phyloP scores from a whole-genome alignment of 2,113 vertebrate species.

The Gila orcuttii region DNA sequence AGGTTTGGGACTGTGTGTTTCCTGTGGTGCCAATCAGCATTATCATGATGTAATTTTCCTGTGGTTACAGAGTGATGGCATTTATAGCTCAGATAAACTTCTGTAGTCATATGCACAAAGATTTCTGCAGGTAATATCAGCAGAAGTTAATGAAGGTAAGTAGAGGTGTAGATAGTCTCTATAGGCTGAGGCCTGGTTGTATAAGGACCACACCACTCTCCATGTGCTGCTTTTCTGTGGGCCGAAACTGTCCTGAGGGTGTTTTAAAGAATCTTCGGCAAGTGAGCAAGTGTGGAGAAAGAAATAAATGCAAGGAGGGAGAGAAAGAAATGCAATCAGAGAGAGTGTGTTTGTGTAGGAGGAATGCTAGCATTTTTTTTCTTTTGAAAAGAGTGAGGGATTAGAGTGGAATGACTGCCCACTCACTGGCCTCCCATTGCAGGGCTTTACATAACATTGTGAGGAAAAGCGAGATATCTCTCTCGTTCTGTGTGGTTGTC shows the following conservation, averaged over 20 bases:
- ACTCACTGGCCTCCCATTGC: conserved; percentile 55
- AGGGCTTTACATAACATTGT: conserved; percentile 53
- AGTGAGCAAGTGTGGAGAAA: background rate
- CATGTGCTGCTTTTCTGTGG: conserved; percentile 1
- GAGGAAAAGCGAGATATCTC: conserved; percentile 15
- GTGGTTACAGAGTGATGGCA: background rate
- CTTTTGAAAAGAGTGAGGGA: conserved; percentile 48
- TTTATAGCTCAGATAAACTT: background rate
- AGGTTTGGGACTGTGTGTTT: background rate
- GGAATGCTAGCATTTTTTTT: conserved; percentile 50
- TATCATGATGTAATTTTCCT: background rate
- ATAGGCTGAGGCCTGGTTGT: background rate
- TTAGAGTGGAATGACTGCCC: conserved; percentile 58
- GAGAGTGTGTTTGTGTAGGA: conserved; percentile 54
- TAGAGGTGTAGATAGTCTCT: conserved; percentile 5
- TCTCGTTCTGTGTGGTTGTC: conserved; percentile 26
- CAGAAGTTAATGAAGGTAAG: background rate
- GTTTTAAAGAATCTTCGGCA: conserved; percentile 28
- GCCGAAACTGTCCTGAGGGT: background rate
- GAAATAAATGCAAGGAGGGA: conserved; percentile 28
- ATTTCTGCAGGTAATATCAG: background rate
- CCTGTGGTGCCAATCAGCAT: background rate
- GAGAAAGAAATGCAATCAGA: conserved; percentile 42
- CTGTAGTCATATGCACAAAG: background rate
- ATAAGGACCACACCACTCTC: conserved; percentile 21